Percentiles rank a stretch among this genome's conserved stretches.
These are phyloP conservation scores for Ancistrus triradiatus DNA, from an alignment of 2,113 vertebrate genomes.

Conservation along the genomic window DNA sequence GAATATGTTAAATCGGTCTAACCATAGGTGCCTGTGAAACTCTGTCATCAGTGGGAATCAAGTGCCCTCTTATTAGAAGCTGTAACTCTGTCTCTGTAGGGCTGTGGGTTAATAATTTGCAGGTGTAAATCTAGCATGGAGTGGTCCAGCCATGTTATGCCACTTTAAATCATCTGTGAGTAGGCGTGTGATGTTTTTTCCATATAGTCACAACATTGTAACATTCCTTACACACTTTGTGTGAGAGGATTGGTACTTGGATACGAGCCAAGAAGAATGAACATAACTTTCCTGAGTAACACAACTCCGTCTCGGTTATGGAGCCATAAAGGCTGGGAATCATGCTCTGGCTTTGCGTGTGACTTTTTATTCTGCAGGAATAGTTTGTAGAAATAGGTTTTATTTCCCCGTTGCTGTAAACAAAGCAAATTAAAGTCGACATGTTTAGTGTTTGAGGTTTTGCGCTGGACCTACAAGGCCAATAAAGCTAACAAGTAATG, in stretches of 20 bases:
- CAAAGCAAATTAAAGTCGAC: too few species aligned
- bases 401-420: too few species aligned
- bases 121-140: slow-evolving; percentile 22
- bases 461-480: too few species aligned
- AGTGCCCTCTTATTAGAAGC: too few species aligned
- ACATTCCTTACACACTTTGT: slow-evolving; percentile 13
- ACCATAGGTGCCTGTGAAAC: too few species aligned
- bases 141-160: slow-evolving; percentile 43
- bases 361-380: too few species aligned
- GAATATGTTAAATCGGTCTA: too few species aligned
- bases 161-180: slow-evolving; percentile 27
- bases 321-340: neutral
- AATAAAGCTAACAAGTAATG: too few species aligned
- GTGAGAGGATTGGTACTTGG: neutral
- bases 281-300: neutral
- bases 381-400: too few species aligned
- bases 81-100: neutral
- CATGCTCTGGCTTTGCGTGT: too few species aligned
- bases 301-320: neutral
- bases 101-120: slow-evolving; percentile 34
- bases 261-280: neutral
- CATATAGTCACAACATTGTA: neutral
- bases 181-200: neutral
- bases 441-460: too few species aligned
- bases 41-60: too few species aligned